phyloP scores from a whole-genome alignment of 2,888 invertebrate genomes.

The Catocala nupta region DNA sequence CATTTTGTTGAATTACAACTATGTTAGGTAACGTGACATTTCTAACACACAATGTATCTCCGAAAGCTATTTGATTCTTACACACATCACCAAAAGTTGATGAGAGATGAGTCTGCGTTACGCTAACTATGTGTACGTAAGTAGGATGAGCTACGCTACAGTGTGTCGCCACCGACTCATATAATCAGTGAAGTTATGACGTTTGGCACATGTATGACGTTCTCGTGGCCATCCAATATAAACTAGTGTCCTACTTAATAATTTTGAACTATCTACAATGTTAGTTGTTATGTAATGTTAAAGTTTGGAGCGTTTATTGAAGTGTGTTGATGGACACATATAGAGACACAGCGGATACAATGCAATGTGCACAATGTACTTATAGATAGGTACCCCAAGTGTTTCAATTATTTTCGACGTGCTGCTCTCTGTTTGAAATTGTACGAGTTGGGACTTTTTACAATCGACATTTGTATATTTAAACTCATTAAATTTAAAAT shows the following conservation, averaged over 20 bases:
- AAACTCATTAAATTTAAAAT: constrained; percentile 25
- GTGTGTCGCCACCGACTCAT: constrained; percentile 58
- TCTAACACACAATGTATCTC: constrained; percentile 69
- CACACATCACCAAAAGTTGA: constrained; percentile 46
- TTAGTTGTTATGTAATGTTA: constrained; percentile 31
- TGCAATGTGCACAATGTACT: no score
- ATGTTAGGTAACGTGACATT: constrained; percentile 65
- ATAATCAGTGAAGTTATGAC: constrained; percentile 54
- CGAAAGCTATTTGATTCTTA: constrained; percentile 62
- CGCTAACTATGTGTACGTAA: constrained; percentile 32
- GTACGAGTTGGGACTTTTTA: constrained; percentile 11
- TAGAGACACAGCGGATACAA: not conserved
- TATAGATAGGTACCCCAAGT: no score
- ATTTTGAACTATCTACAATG: constrained; percentile 51
- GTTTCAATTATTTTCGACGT: not conserved
- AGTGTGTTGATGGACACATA: constrained; percentile 2
- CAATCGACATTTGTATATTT: constrained; percentile 14
- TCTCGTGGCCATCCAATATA: constrained; percentile 40
- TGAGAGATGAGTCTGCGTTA: constrained; percentile 42
- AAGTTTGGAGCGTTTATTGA: constrained; percentile 9
- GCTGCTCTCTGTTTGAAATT: not conserved
- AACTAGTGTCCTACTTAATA: constrained; percentile 50
- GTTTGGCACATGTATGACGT: constrained; percentile 72
- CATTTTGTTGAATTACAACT: constrained; percentile 65
- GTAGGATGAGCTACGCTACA: constrained; percentile 46